Conservation (phyloP, 2,797 vertebrate genomes). For the Ciconia nigra region DNA sequence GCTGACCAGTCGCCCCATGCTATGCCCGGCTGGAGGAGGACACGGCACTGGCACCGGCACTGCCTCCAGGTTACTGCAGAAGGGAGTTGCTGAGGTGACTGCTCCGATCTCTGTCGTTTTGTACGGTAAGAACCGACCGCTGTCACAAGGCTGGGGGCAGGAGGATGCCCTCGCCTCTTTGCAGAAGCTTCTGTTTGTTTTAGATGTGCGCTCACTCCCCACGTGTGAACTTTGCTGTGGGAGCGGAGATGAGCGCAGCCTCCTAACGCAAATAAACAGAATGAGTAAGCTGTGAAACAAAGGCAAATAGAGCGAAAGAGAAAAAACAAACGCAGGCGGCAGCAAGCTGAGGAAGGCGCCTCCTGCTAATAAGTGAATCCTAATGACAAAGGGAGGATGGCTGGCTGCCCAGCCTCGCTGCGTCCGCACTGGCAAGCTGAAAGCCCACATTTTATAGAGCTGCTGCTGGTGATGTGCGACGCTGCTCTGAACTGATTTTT, state of each 20-base stretch:
- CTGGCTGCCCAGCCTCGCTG: not conserved
- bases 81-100: not conserved
- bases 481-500: not conserved
- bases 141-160: not conserved
- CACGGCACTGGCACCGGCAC: not conserved
- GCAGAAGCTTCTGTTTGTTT: not conserved
- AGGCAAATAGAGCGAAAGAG: not conserved
- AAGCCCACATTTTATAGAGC: not conserved
- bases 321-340: not conserved
- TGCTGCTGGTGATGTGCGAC: not conserved
- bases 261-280: not conserved
- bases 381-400: not conserved
- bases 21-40: not conserved
- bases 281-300: not conserved
- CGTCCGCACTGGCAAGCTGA: not conserved
- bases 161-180: not conserved
- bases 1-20: not conserved
- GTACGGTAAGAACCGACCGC: rapidly evolving
- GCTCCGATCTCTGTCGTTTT: not conserved
- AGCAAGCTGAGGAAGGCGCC: not conserved
- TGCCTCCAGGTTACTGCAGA: not conserved
- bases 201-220: not conserved
- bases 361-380: not conserved
- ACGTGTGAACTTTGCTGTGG: not conserved
- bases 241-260: not conserved